Evolutionary conservation across 2,888 invertebrate species (phyloP).

Genomic region (Peribatodes rhomboidaria): DNA sequence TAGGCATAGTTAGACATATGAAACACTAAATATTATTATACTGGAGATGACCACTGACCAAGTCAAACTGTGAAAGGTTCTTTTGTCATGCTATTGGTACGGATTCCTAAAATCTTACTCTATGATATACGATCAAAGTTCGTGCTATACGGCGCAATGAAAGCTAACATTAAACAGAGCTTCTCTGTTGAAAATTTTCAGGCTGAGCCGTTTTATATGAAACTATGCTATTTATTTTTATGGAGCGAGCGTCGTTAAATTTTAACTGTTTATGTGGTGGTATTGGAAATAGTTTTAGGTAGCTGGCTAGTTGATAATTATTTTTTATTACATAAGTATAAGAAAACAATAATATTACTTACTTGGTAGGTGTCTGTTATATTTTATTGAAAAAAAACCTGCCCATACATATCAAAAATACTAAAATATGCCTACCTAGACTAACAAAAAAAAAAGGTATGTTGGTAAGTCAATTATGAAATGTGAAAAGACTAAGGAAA

Average conservation of each 20-base stretch:
- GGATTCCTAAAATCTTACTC: constrained; percentile 44
- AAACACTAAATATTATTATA: neutral
- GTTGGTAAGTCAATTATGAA: neutral
- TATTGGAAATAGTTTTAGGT: constrained; percentile 39
- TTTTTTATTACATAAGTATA: constrained; percentile 14
- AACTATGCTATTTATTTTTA: constrained; percentile 61
- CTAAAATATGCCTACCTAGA: neutral
- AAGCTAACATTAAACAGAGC: constrained; percentile 70
- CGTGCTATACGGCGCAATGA: constrained; percentile 71
- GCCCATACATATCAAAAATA: too few relatives aligned
- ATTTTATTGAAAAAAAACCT: too few relatives aligned
- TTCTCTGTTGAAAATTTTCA: constrained; percentile 54
- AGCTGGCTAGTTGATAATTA: constrained; percentile 26
- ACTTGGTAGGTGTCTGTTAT: too few relatives aligned
- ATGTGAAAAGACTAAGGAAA: too few relatives aligned
- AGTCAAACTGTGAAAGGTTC: neutral
- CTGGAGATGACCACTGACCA: neutral
- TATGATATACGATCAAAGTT: constrained; percentile 71
- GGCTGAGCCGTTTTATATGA: constrained; percentile 52
- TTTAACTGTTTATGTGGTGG: constrained; percentile 49
- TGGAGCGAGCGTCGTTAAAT: constrained; percentile 57
- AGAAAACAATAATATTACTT: constrained; percentile 2
- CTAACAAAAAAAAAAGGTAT: too few relatives aligned
- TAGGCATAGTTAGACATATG: too few relatives aligned
- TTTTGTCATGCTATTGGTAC: neutral